Percentiles rank a stretch among this genome's conserved stretches.
Evolutionary conservation across 2,113 vertebrate genomes (phyloP).

Genomic region (Pluvialis apricaria): DNA sequence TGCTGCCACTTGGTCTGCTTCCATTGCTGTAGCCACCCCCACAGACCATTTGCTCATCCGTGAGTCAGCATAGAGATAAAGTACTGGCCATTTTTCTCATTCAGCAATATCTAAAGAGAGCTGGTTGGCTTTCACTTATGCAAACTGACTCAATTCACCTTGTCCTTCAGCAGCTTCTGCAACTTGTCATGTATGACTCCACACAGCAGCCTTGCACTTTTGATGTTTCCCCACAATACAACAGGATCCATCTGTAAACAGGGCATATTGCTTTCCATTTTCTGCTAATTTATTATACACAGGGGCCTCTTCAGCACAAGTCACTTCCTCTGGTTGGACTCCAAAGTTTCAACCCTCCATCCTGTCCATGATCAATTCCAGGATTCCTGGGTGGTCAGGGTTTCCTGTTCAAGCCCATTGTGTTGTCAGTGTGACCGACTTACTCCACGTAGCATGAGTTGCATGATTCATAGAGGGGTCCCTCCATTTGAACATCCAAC

Average conservation of each 20-base stretch:
- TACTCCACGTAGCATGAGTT: background rate
- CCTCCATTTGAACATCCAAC: background rate
- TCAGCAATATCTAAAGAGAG: background rate
- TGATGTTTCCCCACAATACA: background rate
- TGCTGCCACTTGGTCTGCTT: background rate
- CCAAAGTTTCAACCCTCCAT: background rate
- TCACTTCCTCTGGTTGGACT: background rate
- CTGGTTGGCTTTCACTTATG: background rate
- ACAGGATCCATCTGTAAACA: background rate
- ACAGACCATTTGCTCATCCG: background rate
- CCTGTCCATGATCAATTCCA: background rate
- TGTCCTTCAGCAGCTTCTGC: background rate
- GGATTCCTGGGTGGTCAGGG: background rate
- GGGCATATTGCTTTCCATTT: background rate
- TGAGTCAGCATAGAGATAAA: background rate
- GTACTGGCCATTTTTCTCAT: background rate
- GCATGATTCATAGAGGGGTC: background rate
- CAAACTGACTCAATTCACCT: background rate
- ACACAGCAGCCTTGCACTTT: background rate
- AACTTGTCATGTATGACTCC: background rate
- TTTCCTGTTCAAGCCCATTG: background rate
- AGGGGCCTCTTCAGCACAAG: background rate
- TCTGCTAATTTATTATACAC: background rate
- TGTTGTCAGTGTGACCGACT: background rate
- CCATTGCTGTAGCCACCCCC: background rate